Evolutionary conservation across 2,113 vertebrate genomes (phyloP).

Genomic region (Lichenostomus cassidix): DNA sequence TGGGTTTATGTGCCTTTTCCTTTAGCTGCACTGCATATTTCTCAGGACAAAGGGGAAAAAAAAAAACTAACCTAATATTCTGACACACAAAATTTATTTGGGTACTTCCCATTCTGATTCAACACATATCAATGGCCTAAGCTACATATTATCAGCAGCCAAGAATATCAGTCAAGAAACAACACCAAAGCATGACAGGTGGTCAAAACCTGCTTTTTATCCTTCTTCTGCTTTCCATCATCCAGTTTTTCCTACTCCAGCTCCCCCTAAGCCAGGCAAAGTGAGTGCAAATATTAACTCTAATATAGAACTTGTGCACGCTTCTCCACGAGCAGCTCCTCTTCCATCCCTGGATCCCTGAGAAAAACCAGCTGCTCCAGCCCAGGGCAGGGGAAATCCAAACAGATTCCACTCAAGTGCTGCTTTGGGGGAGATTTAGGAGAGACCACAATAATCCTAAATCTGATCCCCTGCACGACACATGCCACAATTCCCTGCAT

Average conservation of each 20-base stretch:
- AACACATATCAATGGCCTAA: background rate
- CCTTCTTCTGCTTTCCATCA: background rate
- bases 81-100: background rate
- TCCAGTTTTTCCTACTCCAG: background rate
- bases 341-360: background rate
- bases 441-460: background rate
- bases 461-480: background rate
- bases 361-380: slow-evolving; percentile 18
- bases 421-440: background rate
- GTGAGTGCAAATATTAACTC: background rate
- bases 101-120: background rate
- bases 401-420: background rate
- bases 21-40: background rate
- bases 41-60: background rate
- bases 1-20: background rate
- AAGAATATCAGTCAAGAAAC: background rate
- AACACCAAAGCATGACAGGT: background rate
- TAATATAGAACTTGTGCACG: rapidly evolving
- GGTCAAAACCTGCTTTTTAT: background rate
- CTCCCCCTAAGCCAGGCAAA: background rate
- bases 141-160: background rate
- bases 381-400: slow-evolving; percentile 10
- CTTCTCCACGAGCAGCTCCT: background rate
- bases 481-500: background rate
- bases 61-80: background rate